phyloP scores from a whole-genome alignment of 2,797 vertebrate genomes.

The Champsocephalus esox region DNA sequence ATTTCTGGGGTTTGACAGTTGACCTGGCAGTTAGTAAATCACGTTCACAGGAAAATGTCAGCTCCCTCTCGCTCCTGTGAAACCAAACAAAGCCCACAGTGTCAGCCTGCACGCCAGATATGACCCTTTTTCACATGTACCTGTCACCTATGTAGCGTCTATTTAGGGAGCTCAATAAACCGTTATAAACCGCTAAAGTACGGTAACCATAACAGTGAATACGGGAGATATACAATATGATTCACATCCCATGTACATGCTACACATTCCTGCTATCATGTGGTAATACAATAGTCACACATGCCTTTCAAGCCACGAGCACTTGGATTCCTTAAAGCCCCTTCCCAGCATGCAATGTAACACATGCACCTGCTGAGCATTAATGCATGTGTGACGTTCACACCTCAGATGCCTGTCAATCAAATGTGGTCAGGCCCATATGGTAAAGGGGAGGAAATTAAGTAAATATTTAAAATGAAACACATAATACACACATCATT shows the following conservation, averaged over 20 bases:
- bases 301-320: slow-evolving; percentile 28
- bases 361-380: slow-evolving; percentile 40
- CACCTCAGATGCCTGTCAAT: slow-evolving; percentile 13
- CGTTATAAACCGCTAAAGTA: slow-evolving; percentile 28
- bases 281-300: slow-evolving; percentile 50
- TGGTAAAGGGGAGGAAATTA: background rate
- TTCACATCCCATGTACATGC: slow-evolving; percentile 31
- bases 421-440: background rate
- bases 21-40: slow-evolving; percentile 56
- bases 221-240: slow-evolving; percentile 32
- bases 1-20: slow-evolving; percentile 49
- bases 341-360: slow-evolving; percentile 31
- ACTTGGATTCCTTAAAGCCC: slow-evolving; percentile 28
- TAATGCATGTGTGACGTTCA: slow-evolving; percentile 20
- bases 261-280: slow-evolving; percentile 59
- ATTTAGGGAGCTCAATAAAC: slow-evolving; percentile 34
- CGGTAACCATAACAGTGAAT: slow-evolving; percentile 14
- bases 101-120: slow-evolving; percentile 19
- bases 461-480: background rate
- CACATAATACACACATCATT: background rate
- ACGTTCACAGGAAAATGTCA: slow-evolving; percentile 35
- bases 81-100: slow-evolving; percentile 40
- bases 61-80: slow-evolving; percentile 25
- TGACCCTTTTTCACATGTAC: slow-evolving; percentile 11
- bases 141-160: slow-evolving; percentile 11